Conservation (phyloP, 2,797 vertebrate species). For the Cyprinodon diabolis region DNA sequence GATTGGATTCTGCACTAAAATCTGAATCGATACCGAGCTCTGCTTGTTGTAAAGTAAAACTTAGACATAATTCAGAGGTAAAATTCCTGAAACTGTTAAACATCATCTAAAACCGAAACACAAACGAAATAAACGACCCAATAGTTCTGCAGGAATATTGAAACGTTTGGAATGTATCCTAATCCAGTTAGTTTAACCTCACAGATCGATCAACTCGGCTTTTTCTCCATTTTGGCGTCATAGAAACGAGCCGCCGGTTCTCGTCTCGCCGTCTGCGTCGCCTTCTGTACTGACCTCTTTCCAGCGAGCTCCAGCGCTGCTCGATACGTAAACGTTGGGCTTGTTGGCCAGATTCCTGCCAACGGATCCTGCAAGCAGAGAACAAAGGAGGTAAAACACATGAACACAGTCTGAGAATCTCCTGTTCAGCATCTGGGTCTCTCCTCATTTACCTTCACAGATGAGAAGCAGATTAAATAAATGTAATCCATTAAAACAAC, state of each 20-base stretch:
- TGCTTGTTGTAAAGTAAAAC: too few relatives aligned
- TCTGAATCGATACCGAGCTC: too few relatives aligned
- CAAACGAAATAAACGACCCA: too few relatives aligned
- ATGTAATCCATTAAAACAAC: background rate
- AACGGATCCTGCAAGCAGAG: conserved; percentile 84
- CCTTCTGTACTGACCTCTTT: conserved; percentile 87
- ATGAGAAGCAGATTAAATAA: background rate
- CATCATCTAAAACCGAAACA: too few relatives aligned
- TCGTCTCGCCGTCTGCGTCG: conserved; percentile 12
- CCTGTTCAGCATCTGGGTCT: conserved; percentile 4
- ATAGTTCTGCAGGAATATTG: too few relatives aligned
- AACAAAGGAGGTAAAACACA: conserved; percentile 23
- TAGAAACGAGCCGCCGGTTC: background rate
- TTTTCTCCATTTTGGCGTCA: too few relatives aligned
- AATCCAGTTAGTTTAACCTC: too few relatives aligned
- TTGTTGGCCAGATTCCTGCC: conserved; percentile 94
- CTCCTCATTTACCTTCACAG: background rate
- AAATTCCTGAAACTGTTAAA: too few relatives aligned
- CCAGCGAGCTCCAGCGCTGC: conserved; percentile 94
- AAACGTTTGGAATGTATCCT: too few relatives aligned
- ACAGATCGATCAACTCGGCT: too few relatives aligned
- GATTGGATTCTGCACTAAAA: too few relatives aligned
- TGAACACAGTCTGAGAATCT: conserved; percentile 1
- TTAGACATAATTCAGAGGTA: too few relatives aligned
- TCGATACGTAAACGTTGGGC: conserved; percentile 95